These are phyloP conservation scores for Rana temporaria DNA, from an alignment of 2,113 vertebrate genomes.

Conservation along the genomic window DNA sequence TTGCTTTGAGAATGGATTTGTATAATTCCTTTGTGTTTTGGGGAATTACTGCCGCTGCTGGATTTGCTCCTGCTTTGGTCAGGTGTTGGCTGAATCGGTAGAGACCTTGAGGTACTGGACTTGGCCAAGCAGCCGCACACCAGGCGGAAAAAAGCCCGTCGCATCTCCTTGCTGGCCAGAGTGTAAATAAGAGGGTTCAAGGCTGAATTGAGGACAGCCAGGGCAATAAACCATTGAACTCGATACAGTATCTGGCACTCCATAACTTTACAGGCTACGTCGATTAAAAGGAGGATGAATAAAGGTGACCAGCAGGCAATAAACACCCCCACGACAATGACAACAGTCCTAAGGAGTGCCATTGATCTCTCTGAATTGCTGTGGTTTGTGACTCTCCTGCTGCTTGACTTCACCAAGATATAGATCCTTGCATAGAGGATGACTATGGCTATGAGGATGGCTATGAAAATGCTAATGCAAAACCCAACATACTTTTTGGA, in stretches of 20 bases:
- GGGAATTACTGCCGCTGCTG: constrained; percentile 84
- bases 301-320: constrained; percentile 93
- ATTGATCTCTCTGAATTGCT: constrained; percentile 88
- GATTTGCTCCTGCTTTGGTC: constrained; percentile 90
- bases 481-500: constrained; percentile 93
- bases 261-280: constrained; percentile 84
- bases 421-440: constrained; percentile 92
- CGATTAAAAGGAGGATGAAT: constrained; percentile 88
- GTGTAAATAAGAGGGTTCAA: constrained; percentile 97
- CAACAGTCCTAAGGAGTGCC: constrained; percentile 90
- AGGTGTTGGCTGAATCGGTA: constrained; percentile 70
- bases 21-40: constrained; percentile 70
- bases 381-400: constrained; percentile 88
- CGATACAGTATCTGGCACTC: constrained; percentile 81
- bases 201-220: constrained; percentile 92
- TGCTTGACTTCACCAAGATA: constrained; percentile 89
- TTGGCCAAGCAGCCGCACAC: constrained; percentile 79
- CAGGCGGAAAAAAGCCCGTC: constrained; percentile 86
- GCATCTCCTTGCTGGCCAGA: constrained; percentile 94
- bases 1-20: constrained; percentile 38
- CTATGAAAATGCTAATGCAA: constrained; percentile 88
- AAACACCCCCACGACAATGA: constrained; percentile 92
- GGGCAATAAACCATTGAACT: constrained; percentile 86
- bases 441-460: constrained; percentile 85
- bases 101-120: constrained; percentile 64